Evolutionary conservation across 2,888 invertebrate species (phyloP).

Genomic region (Venusia cambrica): DNA sequence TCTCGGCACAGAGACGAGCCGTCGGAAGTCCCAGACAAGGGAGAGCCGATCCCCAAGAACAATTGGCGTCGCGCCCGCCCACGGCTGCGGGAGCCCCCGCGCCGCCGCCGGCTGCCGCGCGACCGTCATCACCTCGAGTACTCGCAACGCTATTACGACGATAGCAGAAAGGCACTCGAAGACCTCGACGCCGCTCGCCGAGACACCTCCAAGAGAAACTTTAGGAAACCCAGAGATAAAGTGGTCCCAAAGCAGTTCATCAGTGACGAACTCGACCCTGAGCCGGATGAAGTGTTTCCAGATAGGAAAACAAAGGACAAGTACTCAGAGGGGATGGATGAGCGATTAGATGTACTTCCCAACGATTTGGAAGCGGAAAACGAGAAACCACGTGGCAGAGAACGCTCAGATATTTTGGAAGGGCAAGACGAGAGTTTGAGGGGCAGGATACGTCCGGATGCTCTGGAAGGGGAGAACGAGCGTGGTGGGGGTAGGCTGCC

Average conservation of each 20-base stretch:
- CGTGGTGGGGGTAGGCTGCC: too few species aligned
- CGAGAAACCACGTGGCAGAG: too few species aligned
- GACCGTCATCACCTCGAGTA: constrained; percentile 4
- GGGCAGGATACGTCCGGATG: too few species aligned
- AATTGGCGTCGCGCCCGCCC: constrained; percentile 1
- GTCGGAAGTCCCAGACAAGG: constrained; percentile 1
- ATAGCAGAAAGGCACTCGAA: constrained; percentile 35
- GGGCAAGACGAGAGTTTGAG: too few species aligned
- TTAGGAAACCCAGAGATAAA: constrained; percentile 52
- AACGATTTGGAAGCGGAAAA: too few species aligned
- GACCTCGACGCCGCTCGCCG: constrained; percentile 24
- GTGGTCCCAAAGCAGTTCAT: constrained; percentile 18
- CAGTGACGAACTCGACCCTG: constrained; percentile 24
- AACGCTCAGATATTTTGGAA: too few species aligned
- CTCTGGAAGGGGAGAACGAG: too few species aligned
- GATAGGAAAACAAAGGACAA: constrained; percentile 15
- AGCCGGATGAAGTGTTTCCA: constrained; percentile 24
- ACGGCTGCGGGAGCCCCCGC: background rate
- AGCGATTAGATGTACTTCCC: too few species aligned
- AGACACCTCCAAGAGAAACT: constrained; percentile 38
- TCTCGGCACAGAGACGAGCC: constrained; percentile 14
- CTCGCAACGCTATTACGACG: constrained; percentile 32
- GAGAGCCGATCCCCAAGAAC: constrained; percentile 3
- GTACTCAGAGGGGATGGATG: background rate
- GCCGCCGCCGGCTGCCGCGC: constrained; percentile 3